phyloP scores from a whole-genome alignment of 2,888 invertebrate genomes.

The Eueremaeus valkanovi region DNA sequence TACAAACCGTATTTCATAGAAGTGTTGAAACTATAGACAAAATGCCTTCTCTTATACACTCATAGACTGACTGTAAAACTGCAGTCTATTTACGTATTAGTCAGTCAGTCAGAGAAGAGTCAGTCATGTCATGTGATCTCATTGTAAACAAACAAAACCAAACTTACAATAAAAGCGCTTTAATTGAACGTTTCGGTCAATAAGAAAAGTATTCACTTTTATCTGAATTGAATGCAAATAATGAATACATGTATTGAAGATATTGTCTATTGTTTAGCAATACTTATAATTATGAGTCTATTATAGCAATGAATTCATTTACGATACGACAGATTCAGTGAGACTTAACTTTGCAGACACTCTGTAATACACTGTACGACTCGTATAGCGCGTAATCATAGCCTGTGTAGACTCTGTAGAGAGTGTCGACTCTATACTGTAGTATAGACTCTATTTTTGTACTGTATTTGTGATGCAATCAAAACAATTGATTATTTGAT shows the following conservation, averaged over 20 bases:
- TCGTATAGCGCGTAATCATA: too few relatives aligned
- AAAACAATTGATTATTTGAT: not conserved
- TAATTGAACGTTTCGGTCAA: not conserved
- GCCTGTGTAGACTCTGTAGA: too few relatives aligned
- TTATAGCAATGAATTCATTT: not conserved
- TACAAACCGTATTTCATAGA: too few relatives aligned
- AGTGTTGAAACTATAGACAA: not conserved
- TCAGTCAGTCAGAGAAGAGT: not conserved
- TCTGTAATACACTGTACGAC: too few relatives aligned
- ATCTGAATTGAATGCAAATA: too few relatives aligned
- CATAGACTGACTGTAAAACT: not conserved
- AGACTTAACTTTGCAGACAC: not conserved
- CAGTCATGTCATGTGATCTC: slow-evolving; percentile 7
- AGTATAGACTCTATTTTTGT: too few relatives aligned
- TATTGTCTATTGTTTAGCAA: too few relatives aligned
- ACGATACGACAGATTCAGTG: not conserved
- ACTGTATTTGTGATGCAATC: slow-evolving; percentile 3
- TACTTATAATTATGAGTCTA: too few relatives aligned
- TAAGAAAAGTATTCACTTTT: not conserved
- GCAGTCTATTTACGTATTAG: not conserved
- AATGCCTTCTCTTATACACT: not conserved
- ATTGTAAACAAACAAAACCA: not conserved
- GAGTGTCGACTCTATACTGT: not conserved
- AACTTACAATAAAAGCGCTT: slow-evolving; percentile 8
- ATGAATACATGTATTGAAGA: not conserved